phyloP scores from a whole-genome alignment of 2,797 vertebrate species.

The Gymnodraco acuticeps region DNA sequence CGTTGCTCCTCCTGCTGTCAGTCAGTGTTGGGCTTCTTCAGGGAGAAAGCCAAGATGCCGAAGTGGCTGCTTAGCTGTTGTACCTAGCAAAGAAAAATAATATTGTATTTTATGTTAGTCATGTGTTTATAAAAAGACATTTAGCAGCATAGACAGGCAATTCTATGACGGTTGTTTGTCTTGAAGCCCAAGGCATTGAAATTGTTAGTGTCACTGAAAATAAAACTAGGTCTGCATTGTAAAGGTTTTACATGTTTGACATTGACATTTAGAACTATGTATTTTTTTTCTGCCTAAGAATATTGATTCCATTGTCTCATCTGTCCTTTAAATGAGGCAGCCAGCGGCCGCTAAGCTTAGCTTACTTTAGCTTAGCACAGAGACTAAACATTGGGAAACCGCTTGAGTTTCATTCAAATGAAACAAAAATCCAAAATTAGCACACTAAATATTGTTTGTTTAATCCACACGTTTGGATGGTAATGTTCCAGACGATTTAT shows the following conservation, averaged over 20 bases:
- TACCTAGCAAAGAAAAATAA: constrained; percentile 81
- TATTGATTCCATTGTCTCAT: background rate
- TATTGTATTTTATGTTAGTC: background rate
- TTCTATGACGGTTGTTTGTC: background rate
- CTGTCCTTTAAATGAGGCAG: background rate
- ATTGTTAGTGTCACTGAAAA: background rate
- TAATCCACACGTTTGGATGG: background rate
- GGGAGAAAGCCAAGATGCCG: constrained; percentile 93
- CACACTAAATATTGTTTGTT: background rate
- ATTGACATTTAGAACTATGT: background rate
- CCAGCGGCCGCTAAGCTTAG: constrained; percentile 1
- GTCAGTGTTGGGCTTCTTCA: constrained; percentile 92
- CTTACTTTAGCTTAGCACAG: background rate
- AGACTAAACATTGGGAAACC: background rate
- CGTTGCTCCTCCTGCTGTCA: constrained; percentile 93
- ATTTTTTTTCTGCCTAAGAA: background rate
- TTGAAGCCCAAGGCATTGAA: background rate
- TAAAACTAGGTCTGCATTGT: background rate
- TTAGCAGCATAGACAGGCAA: background rate
- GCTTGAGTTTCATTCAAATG: too few relatives aligned
- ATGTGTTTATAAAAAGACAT: background rate
- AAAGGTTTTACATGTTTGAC: background rate
- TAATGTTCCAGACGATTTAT: too few relatives aligned
- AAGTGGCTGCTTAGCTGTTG: constrained; percentile 95
- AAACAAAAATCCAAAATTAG: background rate